These are phyloP conservation scores for Rhagoletis zephyria DNA, from an alignment of 1,140 invertebrate genomes.

Conservation along the genomic window DNA sequence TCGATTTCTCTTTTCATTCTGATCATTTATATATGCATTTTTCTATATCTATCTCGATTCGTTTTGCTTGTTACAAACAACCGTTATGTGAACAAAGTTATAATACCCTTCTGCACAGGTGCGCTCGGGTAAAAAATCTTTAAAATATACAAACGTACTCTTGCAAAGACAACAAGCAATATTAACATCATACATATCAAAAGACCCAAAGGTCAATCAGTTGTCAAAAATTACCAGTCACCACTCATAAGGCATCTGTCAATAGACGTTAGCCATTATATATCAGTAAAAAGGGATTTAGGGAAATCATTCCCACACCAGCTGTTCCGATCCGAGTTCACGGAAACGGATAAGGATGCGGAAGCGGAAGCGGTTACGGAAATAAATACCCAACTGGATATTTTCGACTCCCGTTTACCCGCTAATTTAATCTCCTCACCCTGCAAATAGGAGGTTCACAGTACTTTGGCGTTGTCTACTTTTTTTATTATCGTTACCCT, in stretches of 20 bases:
- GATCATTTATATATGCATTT: no score
- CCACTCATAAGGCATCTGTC: background rate
- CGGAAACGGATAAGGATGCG: background rate
- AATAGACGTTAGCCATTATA: background rate
- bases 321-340: background rate
- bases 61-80: no score
- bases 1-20: no score
- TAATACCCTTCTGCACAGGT: no score
- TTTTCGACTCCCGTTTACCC: background rate
- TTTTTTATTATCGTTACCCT: background rate
- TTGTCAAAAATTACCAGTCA: background rate
- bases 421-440: background rate
- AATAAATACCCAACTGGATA: background rate
- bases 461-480: no score
- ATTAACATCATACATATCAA: no score
- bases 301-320: background rate
- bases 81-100: no score
- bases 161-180: no score
- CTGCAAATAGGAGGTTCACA: background rate
- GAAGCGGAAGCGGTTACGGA: background rate
- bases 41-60: no score
- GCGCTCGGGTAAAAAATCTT: no score
- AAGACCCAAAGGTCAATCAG: background rate
- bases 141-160: no score
- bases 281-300: background rate